Conservation (phyloP, 2,113 vertebrate species). For the Nerophis ophidion region DNA sequence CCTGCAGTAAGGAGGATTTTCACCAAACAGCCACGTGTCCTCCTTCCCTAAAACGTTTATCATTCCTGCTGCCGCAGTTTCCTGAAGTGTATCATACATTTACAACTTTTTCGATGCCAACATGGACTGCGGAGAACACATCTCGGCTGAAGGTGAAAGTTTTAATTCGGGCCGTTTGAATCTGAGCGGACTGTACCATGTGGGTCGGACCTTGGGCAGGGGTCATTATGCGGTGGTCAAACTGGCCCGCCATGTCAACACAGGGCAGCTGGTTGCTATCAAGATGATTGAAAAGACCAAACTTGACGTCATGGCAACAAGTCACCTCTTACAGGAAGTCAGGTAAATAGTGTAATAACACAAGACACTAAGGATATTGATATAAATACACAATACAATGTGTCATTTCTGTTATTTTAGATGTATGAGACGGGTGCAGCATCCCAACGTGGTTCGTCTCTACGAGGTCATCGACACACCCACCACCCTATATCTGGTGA, state of each 20-base stretch:
- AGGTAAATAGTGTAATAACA: constrained; percentile 42
- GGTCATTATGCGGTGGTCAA: constrained; percentile 85
- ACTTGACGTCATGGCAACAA: constrained; percentile 72
- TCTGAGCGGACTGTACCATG: constrained; percentile 78
- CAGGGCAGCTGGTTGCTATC: constrained; percentile 80
- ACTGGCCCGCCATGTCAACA: constrained; percentile 80
- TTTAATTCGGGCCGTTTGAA: constrained; percentile 63
- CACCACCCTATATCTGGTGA: constrained; percentile 83
- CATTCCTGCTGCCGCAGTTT: background rate
- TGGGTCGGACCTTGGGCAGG: constrained; percentile 82
- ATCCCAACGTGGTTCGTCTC: constrained; percentile 85
- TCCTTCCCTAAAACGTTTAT: background rate
- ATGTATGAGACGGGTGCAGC: constrained; percentile 86
- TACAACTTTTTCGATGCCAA: background rate
- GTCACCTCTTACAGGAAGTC: constrained; percentile 85
- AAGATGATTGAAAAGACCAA: constrained; percentile 90
- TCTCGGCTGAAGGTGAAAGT: constrained; percentile 46
- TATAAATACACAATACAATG: background rate
- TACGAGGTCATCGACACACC: constrained; percentile 87
- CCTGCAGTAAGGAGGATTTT: constrained; percentile 26
- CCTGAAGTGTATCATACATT: background rate
- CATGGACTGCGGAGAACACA: constrained; percentile 40
- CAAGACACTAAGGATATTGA: background rate
- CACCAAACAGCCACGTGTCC: background rate
- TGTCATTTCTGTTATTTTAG: constrained; percentile 8